Conservation (phyloP, 2,797 vertebrate species). For the Acrocephalus scirpaceus region DNA sequence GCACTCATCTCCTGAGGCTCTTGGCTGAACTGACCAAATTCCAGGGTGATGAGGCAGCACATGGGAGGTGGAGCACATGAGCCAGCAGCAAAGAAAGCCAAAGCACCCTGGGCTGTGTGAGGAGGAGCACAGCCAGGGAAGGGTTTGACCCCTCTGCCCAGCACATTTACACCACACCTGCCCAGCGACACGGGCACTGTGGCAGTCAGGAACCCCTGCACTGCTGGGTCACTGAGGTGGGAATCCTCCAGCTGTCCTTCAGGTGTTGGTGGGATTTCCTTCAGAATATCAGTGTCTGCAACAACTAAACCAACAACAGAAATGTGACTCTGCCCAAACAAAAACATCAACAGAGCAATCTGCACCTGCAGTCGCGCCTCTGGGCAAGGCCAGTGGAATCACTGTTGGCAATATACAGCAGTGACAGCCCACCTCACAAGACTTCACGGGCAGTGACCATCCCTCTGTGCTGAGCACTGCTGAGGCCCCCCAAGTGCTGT, state of each 20-base stretch:
- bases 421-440: not conserved
- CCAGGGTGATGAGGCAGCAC: not conserved
- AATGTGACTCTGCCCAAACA: not conserved
- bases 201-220: not conserved
- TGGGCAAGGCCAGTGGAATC: not conserved
- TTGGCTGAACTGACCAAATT: not conserved
- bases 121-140: not conserved
- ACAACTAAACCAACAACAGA: not conserved
- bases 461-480: not conserved
- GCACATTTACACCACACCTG: not conserved
- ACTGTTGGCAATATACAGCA: not conserved
- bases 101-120: not conserved
- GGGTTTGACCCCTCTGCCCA: not conserved
- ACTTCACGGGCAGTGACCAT: too few relatives aligned
- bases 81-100: not conserved
- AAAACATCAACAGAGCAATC: not conserved
- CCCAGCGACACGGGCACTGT: not conserved
- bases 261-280: not conserved
- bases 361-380: not conserved
- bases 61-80: too few relatives aligned
- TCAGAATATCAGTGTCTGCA: not conserved
- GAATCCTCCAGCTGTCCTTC: not conserved
- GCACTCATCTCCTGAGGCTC: not conserved
- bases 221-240: not conserved
- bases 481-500: not conserved